phyloP scores from a whole-genome alignment of 2,888 invertebrate species.

The Sceliomorpha sp. region DNA sequence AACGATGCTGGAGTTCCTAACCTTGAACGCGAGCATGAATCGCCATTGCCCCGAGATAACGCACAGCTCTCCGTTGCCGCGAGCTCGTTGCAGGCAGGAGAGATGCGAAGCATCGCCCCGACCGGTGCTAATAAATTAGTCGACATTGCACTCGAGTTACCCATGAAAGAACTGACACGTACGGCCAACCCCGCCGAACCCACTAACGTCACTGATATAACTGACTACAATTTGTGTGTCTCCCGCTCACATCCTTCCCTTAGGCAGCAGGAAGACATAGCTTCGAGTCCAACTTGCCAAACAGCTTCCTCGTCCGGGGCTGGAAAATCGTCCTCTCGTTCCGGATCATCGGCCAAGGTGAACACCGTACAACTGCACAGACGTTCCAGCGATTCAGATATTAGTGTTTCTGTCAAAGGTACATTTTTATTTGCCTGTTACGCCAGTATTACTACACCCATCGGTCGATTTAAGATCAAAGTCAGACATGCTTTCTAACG shows the following conservation, averaged over 20 bases:
- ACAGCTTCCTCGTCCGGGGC: constrained; percentile 65
- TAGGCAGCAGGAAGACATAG: constrained; percentile 72
- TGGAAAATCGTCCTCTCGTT: no score
- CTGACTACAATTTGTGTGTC: constrained; percentile 79
- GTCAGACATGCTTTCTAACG: no score
- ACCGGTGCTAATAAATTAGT: no score
- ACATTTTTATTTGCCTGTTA: no score
- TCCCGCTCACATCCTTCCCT: constrained; percentile 76
- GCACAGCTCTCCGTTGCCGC: no score
- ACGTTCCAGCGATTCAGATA: constrained; percentile 95
- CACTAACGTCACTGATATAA: constrained; percentile 62
- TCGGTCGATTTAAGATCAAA: no score
- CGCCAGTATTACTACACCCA: no score
- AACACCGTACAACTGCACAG: constrained; percentile 83
- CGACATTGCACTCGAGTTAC: constrained; percentile 12
- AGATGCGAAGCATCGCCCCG: no score
- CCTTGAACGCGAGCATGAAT: not conserved
- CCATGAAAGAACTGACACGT: constrained; percentile 37
- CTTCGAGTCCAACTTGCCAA: constrained; percentile 68
- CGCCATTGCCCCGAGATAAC: no score
- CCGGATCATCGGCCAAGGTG: no score
- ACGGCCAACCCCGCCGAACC: constrained; percentile 44
- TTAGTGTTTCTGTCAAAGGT: constrained; percentile 97
- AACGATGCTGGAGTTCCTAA: not conserved
- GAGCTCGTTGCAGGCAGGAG: no score